These are phyloP conservation scores for Callipepla squamata DNA, from an alignment of 2,113 vertebrate species.

Conservation along the genomic window DNA sequence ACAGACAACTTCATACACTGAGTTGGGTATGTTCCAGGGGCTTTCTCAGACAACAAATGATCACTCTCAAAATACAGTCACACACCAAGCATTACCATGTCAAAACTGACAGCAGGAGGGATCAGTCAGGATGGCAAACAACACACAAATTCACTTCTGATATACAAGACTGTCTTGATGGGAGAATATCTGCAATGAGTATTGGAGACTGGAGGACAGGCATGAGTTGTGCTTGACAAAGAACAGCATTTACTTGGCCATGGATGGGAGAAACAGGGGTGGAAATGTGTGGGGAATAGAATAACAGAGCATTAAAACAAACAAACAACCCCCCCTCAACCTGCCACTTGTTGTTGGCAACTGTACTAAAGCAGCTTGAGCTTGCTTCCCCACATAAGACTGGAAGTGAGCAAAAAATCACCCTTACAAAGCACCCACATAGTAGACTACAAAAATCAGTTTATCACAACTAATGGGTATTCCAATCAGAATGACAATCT, in stretches of 20 bases:
- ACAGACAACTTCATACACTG: neutral
- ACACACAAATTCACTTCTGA: neutral
- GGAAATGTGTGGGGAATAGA: neutral
- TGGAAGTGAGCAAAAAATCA: neutral
- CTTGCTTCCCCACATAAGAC: neutral
- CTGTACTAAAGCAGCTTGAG: neutral
- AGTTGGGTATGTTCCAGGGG: neutral
- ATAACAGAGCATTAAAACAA: neutral
- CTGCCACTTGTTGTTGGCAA: neutral
- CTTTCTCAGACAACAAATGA: neutral
- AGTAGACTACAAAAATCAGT: neutral
- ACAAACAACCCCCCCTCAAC: neutral
- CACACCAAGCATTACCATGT: neutral
- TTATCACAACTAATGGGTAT: neutral
- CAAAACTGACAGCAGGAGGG: neutral
- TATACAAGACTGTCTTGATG: neutral
- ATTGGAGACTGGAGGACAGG: neutral
- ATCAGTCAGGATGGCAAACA: neutral
- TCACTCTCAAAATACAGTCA: neutral
- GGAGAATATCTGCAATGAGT: neutral
- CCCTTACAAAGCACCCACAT: neutral
- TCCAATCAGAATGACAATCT: neutral
- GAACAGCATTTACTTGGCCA: neutral
- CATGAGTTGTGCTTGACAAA: neutral
- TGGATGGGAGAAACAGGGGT: neutral